Base-by-base conservation (phyloP, 2,797 vertebrate species). In the Gephyroberyx darwinii region DNA sequence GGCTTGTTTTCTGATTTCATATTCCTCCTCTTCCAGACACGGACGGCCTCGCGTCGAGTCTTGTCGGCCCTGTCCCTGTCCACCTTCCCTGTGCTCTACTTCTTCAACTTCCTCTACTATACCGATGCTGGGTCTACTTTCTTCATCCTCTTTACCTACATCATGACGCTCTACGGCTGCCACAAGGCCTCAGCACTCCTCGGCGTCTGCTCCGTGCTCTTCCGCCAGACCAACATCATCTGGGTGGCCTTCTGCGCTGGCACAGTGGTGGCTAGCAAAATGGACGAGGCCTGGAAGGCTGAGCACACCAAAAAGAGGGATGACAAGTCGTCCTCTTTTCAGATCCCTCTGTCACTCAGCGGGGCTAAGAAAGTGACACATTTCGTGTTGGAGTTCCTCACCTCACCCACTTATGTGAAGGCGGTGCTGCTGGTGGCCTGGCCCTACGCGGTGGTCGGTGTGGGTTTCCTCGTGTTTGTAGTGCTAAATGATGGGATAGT, bases 81-180 rank as follows among this genome's bases (percentile, higher is more conserved):
- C 78, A 80, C 91, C 4, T 98, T 99, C 90, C 97, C 98, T 0
- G 95, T 95, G 20, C 95, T 99, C 59, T 98, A 98, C 91, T 99
- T 99, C 92, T 99, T 99, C 85, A 98, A 96, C 41, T 99, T 99
- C 84, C 95, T 99, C 33, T 99, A 99, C 92, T 99, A 99, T 87
- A 99, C 98, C 0, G 98, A 99, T 3, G 91, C 95, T 1, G 98
- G 98, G 20, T 97, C 98, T 16, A 95, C 96, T 1, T 99, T 99
- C 93, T 98, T 99, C 86, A 94, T 92, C 71, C 96, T 99, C 35
- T 98, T 98, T 86, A 88, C 96, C 4, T 99, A 99, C 87, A 93
- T 99, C 76, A 99, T 99, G 98, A 95, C 95, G 30, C 94, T 98
- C 66, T 96, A 98, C 43, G 94, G 96, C 83, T 96, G 96, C 84